Percentiles rank a stretch among this genome's conserved stretches.
Evolutionary conservation across 2,113 vertebrate species (phyloP).

Genomic region (Nanorana parkeri): DNA sequence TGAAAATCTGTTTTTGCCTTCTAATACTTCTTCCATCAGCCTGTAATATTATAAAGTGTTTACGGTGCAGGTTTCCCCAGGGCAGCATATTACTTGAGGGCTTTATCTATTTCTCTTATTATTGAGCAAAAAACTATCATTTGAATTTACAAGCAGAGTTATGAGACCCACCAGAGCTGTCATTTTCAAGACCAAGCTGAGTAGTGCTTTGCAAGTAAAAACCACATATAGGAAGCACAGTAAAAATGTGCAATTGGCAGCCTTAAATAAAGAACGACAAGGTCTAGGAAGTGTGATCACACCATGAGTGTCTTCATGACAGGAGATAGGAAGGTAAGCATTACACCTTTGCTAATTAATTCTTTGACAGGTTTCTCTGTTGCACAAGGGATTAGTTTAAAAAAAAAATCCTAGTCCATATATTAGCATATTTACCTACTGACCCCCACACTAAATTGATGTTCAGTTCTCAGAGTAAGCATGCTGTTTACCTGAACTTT

Average conservation of each 20-base stretch:
- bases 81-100: slow-evolving; percentile 2
- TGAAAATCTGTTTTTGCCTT: not conserved
- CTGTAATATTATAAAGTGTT: not conserved
- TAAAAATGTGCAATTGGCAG: slow-evolving; percentile 29
- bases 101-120: not conserved
- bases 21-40: not conserved
- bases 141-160: slow-evolving; percentile 9
- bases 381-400: not conserved
- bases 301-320: slow-evolving; percentile 27
- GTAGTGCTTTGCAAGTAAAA: slow-evolving; percentile 17
- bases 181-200: slow-evolving; percentile 8
- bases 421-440: slow-evolving; percentile 15
- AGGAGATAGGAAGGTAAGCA: slow-evolving; percentile 12
- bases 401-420: slow-evolving; percentile 4
- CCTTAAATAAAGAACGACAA: not conserved
- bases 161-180: slow-evolving; percentile 13
- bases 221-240: not conserved
- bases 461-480: not conserved
- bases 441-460: slow-evolving; percentile 6
- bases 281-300: slow-evolving; percentile 23
- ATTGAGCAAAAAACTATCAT: not conserved
- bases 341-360: slow-evolving; percentile 32
- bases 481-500: not conserved
- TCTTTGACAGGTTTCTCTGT: slow-evolving; percentile 23
- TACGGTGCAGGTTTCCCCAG: slow-evolving; percentile 2